Percentiles rank a stretch among this genome's conserved stretches.
These are phyloP conservation scores for Calliphora vicina DNA, from an alignment of 1,140 invertebrate genomes.

Conservation along the genomic window DNA sequence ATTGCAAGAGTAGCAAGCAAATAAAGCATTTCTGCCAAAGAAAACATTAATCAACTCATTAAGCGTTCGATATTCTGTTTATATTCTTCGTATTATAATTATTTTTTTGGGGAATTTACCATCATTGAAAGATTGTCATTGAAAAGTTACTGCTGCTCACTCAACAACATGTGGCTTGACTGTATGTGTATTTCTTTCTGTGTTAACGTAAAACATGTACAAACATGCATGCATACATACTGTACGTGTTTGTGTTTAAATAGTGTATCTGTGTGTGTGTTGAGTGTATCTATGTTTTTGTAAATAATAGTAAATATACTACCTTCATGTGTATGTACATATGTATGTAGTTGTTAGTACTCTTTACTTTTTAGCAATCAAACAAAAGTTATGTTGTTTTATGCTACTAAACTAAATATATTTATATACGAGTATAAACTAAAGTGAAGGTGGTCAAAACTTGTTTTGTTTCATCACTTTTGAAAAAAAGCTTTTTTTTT, in stretches of 20 bases:
- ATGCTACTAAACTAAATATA: not conserved
- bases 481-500: conserved; percentile 30
- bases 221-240: not conserved
- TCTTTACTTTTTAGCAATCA: conserved; percentile 15
- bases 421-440: not conserved
- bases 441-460: conserved; percentile 32
- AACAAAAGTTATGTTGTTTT: conserved; percentile 6
- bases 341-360: not conserved
- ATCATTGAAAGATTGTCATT: conserved; percentile 24
- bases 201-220: not conserved
- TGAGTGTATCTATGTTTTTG: no score
- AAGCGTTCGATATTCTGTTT: not conserved
- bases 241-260: not conserved
- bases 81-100: not conserved
- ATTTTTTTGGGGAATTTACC: not conserved
- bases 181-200: not conserved
- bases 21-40: not conserved
- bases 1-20: not conserved
- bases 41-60: not conserved
- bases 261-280: not conserved
- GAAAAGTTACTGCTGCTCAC: not conserved
- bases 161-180: not conserved
- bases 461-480: conserved; percentile 33
- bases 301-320: not conserved
- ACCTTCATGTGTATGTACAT: not conserved